phyloP scores from a whole-genome alignment of 2,888 invertebrate species.

The Crematogaster levior region DNA sequence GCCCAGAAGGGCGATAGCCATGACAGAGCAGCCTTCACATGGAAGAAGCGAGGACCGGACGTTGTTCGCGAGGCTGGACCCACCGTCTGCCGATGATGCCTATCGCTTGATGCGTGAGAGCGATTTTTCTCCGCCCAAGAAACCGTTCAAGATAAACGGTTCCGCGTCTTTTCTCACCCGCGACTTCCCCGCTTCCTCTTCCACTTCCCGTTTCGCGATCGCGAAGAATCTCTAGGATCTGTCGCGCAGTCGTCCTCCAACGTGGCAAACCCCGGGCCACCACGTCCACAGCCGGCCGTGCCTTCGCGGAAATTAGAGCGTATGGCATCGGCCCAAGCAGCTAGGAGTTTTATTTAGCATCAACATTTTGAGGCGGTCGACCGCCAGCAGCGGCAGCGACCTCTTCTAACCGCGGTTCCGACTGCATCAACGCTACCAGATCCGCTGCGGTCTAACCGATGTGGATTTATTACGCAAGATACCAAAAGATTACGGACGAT shows the following conservation, averaged over 20 bases:
- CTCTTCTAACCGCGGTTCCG: constrained; percentile 31
- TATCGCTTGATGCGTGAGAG: neutral
- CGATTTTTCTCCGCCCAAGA: neutral
- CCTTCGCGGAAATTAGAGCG: constrained; percentile 83
- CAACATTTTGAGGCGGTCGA: constrained; percentile 77
- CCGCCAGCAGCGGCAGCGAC: constrained; percentile 50
- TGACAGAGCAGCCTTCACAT: constrained; percentile 78
- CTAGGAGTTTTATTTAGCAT: constrained; percentile 85
- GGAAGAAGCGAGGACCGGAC: constrained; percentile 64
- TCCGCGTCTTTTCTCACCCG: neutral
- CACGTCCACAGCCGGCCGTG: constrained; percentile 72
- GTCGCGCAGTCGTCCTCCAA: constrained; percentile 51
- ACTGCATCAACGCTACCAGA: constrained; percentile 16
- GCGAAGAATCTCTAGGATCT: constrained; percentile 10
- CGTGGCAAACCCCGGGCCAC: constrained; percentile 73
- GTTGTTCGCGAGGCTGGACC: constrained; percentile 45
- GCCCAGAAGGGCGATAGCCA: constrained; percentile 81
- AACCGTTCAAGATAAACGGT: neutral
- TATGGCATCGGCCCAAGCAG: constrained; percentile 84
- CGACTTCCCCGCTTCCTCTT: neutral
- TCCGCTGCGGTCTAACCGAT: constrained; percentile 42
- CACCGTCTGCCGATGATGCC: constrained; percentile 1
- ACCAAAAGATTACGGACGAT: neutral
- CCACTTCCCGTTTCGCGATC: neutral
- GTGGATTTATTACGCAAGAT: constrained; percentile 56